A percentile compares a stretch with the other conserved stretches of the same genome.
These are phyloP conservation scores for Eristalis intricaria DNA, from an alignment of 2,888 invertebrate genomes.

Conservation along the genomic window DNA sequence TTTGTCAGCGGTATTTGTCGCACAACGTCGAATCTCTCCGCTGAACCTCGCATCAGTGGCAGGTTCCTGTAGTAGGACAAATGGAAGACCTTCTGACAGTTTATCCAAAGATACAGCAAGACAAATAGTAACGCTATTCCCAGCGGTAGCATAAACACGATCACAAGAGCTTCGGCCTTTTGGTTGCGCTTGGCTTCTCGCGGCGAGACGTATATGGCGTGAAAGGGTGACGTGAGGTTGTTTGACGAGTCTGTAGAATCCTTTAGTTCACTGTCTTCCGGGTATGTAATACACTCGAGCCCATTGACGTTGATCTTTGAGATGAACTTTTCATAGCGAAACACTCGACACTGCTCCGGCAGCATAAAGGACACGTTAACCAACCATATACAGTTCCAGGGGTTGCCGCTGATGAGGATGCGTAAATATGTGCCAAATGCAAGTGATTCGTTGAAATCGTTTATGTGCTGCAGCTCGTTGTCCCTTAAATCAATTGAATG, in stretches of 20 bases:
- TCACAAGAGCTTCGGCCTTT: conserved; percentile 77
- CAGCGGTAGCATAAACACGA: conserved; percentile 79
- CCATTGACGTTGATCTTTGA: conserved; percentile 80
- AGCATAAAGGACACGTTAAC: conserved; percentile 76
- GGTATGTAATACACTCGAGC: conserved; percentile 76
- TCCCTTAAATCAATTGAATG: conserved; percentile 73
- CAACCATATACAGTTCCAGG: conserved; percentile 80
- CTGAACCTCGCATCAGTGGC: conserved; percentile 68
- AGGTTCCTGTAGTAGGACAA: conserved; percentile 77
- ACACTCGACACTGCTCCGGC: conserved; percentile 78
- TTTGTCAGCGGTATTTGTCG: conserved; percentile 73
- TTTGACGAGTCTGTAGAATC: conserved; percentile 3
- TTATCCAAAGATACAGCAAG: conserved; percentile 78
- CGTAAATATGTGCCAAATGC: conserved; percentile 67
- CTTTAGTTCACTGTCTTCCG: conserved; percentile 9
- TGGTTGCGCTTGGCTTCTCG: conserved; percentile 78
- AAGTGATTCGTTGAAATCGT: conserved; percentile 30
- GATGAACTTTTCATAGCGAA: conserved; percentile 79
- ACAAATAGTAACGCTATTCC: conserved; percentile 79
- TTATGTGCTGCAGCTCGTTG: conserved; percentile 74
- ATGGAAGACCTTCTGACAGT: conserved; percentile 79
- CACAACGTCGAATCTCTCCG: conserved; percentile 78
- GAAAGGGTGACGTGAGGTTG: conserved; percentile 39
- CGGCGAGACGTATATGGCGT: conserved; percentile 77
- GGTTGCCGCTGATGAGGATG: conserved; percentile 78